phyloP scores from a whole-genome alignment of 92 coral and sea anemone genomes.

The Palythoa grandiflora region DNA sequence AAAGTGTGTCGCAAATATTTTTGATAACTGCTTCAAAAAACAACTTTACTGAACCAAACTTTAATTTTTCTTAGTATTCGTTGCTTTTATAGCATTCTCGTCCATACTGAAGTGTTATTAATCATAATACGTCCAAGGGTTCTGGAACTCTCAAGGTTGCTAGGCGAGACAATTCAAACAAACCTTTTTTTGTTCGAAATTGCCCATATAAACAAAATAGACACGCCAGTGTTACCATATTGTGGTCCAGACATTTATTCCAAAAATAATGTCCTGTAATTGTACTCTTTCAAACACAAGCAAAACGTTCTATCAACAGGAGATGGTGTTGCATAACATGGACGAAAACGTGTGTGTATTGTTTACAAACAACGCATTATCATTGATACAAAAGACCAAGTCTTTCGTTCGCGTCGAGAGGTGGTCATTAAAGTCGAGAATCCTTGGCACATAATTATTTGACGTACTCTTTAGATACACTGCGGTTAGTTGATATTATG shows the following conservation, averaged over 20 bases:
- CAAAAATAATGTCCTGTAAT: too few species aligned
- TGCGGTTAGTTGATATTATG: too few species aligned
- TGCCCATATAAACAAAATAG: background rate
- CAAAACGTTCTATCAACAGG: too few species aligned
- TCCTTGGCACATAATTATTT: too few species aligned
- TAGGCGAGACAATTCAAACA: background rate
- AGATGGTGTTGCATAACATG: too few species aligned
- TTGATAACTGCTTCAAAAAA: background rate
- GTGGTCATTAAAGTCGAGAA: too few species aligned
- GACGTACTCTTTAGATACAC: too few species aligned
- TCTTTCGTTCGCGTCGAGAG: too few species aligned
- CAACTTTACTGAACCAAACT: background rate
- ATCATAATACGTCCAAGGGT: background rate
- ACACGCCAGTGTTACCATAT: background rate
- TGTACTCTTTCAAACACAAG: too few species aligned
- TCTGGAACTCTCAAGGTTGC: background rate
- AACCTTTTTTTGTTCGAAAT: background rate
- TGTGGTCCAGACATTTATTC: background rate
- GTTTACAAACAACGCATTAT: too few species aligned
- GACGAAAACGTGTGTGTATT: too few species aligned
- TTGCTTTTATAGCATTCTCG: background rate
- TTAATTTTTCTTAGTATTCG: background rate
- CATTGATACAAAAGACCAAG: too few species aligned
- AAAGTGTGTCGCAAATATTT: background rate
- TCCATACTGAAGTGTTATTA: background rate